These are phyloP conservation scores for Homarus gammarus DNA, from an alignment of 2,888 invertebrate genomes.

Conservation along the genomic window DNA sequence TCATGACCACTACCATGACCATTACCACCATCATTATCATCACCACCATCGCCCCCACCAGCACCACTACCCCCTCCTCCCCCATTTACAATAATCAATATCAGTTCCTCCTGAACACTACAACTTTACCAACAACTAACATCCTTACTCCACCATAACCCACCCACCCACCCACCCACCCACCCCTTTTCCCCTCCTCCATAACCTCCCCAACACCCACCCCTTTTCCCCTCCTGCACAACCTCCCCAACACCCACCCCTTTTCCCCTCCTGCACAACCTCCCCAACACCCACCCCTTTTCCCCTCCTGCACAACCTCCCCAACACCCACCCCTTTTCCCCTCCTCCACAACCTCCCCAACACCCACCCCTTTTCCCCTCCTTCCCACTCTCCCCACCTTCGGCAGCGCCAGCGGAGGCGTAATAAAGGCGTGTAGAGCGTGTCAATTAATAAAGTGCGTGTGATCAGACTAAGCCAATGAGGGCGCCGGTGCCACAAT, in stretches of 20 bases:
- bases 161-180: neutral
- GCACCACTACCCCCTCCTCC: too few species aligned
- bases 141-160: too few species aligned
- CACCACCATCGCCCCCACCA: too few species aligned
- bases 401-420: neutral
- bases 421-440: constrained; percentile 25
- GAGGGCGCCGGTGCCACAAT: constrained; percentile 10
- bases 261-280: neutral
- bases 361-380: too few species aligned
- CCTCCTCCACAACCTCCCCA: too few species aligned
- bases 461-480: constrained; percentile 27
- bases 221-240: neutral
- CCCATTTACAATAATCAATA: too few species aligned
- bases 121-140: too few species aligned
- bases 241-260: neutral
- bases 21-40: too few species aligned
- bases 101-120: too few species aligned
- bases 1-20: too few species aligned
- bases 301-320: neutral
- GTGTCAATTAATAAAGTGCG: constrained; percentile 40
- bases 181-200: neutral
- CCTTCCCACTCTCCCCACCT: neutral
- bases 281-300: neutral
- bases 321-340: neutral
- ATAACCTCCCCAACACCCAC: too few species aligned